phyloP scores from a whole-genome alignment of 2,113 vertebrate species.

The Misgurnus anguillicaudatus region DNA sequence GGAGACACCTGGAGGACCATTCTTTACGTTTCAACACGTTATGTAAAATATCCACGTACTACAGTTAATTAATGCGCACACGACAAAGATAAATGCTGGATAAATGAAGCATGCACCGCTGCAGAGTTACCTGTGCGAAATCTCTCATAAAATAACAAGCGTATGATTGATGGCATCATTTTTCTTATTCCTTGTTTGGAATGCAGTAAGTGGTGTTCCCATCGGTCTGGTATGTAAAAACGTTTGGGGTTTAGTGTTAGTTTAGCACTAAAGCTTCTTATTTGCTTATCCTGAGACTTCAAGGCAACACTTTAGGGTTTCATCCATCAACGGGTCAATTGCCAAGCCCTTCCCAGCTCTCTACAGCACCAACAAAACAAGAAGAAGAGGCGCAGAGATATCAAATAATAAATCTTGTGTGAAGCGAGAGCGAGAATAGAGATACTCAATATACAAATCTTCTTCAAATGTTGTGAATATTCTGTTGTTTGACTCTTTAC shows the following conservation, averaged over 20 bases:
- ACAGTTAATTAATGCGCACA: neutral
- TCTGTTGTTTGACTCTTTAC: too few relatives aligned
- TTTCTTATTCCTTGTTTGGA: neutral
- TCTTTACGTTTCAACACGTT: conserved; percentile 29
- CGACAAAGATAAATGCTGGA: neutral
- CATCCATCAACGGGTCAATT: conserved; percentile 57
- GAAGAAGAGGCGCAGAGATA: neutral
- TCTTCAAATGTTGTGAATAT: too few relatives aligned
- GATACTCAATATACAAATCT: neutral
- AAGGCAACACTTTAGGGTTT: conserved; percentile 25
- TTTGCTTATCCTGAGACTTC: neutral
- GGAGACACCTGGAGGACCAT: conserved; percentile 2
- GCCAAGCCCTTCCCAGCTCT: conserved; percentile 50
- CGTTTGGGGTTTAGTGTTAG: neutral
- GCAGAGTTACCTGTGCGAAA: neutral
- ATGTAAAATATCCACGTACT: conserved; percentile 15
- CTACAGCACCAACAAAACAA: conserved; percentile 41
- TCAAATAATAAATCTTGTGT: neutral
- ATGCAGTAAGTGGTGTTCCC: conserved; percentile 9
- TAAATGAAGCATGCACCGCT: neutral
- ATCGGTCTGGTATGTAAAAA: conserved; percentile 33
- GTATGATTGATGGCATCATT: neutral
- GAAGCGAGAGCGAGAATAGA: neutral
- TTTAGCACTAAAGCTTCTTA: conserved; percentile 10
- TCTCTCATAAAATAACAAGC: too few relatives aligned